Conservation (phyloP, 2,797 vertebrate species). For the Lagodon rhomboides region DNA sequence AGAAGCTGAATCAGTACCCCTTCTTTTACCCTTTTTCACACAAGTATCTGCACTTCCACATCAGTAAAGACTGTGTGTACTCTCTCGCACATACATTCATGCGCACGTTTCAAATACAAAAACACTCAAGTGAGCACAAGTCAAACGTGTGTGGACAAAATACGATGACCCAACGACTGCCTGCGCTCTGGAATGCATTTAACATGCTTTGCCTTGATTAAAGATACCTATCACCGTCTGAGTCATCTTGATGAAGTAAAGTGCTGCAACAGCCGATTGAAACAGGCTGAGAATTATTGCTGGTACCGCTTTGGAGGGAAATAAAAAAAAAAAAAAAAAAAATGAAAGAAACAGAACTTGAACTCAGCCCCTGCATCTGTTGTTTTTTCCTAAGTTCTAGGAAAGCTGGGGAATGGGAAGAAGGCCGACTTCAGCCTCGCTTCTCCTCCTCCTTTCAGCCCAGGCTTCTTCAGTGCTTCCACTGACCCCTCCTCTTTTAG, state of each 20-base stretch:
- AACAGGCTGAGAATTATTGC: slow-evolving; percentile 46
- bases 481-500: slow-evolving; percentile 81
- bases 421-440: slow-evolving; percentile 76
- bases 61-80: no score
- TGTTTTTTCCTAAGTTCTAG: slow-evolving; percentile 78
- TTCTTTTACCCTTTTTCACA: no score
- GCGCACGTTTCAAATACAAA: not conserved
- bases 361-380: slow-evolving; percentile 65
- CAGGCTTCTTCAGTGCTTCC: slow-evolving; percentile 80
- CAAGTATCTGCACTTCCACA: no score
- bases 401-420: slow-evolving; percentile 80
- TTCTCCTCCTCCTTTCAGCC: slow-evolving; percentile 64
- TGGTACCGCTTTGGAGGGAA: slow-evolving; percentile 37
- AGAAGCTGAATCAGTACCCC: no score
- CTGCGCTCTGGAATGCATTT: slow-evolving; percentile 34
- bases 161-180: slow-evolving; percentile 17
- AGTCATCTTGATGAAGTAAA: slow-evolving; percentile 38
- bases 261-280: slow-evolving; percentile 44
- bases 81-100: not conserved
- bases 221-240: slow-evolving; percentile 57
- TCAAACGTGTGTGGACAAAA: slow-evolving; percentile 28
- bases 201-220: slow-evolving; percentile 59
- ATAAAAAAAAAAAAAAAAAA: slow-evolving; percentile 11
- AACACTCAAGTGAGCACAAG: not conserved
- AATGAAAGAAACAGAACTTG: slow-evolving; percentile 43